A percentile compares a stretch with the other conserved stretches of the same genome.
These are phyloP conservation scores for Zenarchopterus dispar DNA, from an alignment of 2,797 vertebrate species.

Conservation along the genomic window DNA sequence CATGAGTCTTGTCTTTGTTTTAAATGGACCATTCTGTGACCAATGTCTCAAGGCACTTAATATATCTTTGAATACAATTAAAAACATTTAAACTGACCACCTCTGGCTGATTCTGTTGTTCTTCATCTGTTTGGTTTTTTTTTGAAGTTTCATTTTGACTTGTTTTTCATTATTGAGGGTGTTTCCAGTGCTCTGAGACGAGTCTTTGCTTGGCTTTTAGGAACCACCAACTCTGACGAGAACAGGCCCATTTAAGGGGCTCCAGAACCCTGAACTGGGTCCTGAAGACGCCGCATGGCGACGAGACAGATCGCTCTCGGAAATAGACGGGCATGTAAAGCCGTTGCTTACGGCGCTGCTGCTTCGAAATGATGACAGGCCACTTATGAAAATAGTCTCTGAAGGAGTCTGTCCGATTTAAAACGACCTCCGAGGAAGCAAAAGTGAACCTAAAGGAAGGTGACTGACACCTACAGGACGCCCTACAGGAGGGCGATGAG, in stretches of 20 bases:
- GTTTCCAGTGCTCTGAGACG: slow-evolving; percentile 15
- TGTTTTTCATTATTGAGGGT: slow-evolving; percentile 9
- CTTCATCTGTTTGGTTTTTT: background rate
- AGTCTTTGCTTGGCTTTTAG: slow-evolving; percentile 18
- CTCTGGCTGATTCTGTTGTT: slow-evolving; percentile 4
- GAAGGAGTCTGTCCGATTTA: slow-evolving; percentile 62
- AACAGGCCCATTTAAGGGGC: slow-evolving; percentile 46
- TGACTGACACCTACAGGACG: slow-evolving; percentile 31
- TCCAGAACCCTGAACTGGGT: slow-evolving; percentile 55
- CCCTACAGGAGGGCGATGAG: slow-evolving; percentile 20
- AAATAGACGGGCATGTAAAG: slow-evolving; percentile 74
- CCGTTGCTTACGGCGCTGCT: slow-evolving; percentile 44
- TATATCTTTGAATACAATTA: slow-evolving; percentile 18
- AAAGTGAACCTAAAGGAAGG: slow-evolving; percentile 38
- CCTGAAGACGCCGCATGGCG: slow-evolving; percentile 60
- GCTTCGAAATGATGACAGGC: slow-evolving; percentile 69
- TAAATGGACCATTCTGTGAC: slow-evolving; percentile 29
- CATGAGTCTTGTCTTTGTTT: slow-evolving; percentile 17
- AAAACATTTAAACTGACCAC: slow-evolving; percentile 26
- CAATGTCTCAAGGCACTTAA: slow-evolving; percentile 18
- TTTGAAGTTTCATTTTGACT: background rate
- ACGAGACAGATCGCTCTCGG: slow-evolving; percentile 43
- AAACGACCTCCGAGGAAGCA: slow-evolving; percentile 61
- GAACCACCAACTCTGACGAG: slow-evolving; percentile 41
- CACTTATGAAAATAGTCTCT: slow-evolving; percentile 63